phyloP scores from a whole-genome alignment of 1,140 invertebrate genomes.

The Phymorhynchus buccinoides region DNA sequence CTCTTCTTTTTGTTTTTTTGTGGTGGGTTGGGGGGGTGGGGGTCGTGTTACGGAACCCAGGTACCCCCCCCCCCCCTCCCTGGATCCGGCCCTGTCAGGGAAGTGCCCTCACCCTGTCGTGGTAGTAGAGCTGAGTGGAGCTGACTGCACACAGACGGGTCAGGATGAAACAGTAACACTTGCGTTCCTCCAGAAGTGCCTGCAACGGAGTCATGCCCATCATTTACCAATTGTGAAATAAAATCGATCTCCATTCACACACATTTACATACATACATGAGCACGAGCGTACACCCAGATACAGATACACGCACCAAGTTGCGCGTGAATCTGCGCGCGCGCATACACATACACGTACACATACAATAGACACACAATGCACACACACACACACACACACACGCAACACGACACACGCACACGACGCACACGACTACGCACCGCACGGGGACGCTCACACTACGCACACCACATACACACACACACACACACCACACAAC shows the following conservation, averaged over 20 bases:
- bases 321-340: too few species aligned
- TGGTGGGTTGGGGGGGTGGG: too few species aligned
- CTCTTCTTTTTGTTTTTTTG: too few species aligned
- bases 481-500: too few species aligned
- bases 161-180: constrained; percentile 92
- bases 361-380: neutral
- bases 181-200: constrained; percentile 94
- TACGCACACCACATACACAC: too few species aligned
- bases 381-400: too few species aligned
- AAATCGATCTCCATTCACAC: too few species aligned
- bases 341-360: neutral
- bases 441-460: neutral
- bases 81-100: neutral
- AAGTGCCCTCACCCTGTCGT: constrained; percentile 76
- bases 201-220: constrained; percentile 69
- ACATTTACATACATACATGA: too few species aligned
- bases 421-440: neutral
- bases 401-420: too few species aligned
- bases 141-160: constrained; percentile 91
- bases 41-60: too few species aligned
- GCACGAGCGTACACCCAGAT: too few species aligned
- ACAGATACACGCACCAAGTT: neutral
- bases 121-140: constrained; percentile 92
- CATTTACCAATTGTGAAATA: neutral
- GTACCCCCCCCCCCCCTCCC: too few species aligned